Evolutionary conservation across 2,797 vertebrate species (phyloP), one percentile per base, ranked within the genome.

Genomic region (Craterocephalus amniculus): DNA sequence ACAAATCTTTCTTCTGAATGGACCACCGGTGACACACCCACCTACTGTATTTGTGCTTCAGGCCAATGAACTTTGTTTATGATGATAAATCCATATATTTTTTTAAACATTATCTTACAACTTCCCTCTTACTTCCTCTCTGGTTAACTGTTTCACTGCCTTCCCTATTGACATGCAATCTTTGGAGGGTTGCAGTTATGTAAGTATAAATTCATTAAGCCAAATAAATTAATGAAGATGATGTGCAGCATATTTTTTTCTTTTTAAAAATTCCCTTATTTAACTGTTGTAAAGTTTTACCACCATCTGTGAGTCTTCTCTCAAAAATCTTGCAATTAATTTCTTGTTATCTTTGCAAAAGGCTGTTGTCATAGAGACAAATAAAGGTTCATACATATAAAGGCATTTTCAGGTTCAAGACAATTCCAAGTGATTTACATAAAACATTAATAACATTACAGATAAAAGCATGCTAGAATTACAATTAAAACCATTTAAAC

Each of bases 1-100:
- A 79, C 58, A 72, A 54, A 58, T 12, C 6, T 2, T 64, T 67
- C 72, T 55, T 72, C 54, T 74, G 70, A 84, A 75, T 80, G 57
- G 63, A 31, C 38, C 49, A 71, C 36, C 34, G 64, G 34, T 54
- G 6, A 29, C 31, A 62, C 18, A 40, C 34, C 40, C 22, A 43
- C 29, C 48, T 45, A 5, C 22, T 64, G 6, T 74, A 24, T 79
- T 70, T 74, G 63, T 57, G 13, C 65, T 26, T 43, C 24, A 63
- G 32, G 52, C 31, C 27, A 70, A 4, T 72, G 12, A 18, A 66
- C 70, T 78, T n/a, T 27, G 29, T 34, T 62, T 12, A 31, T 6
- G 6, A 31, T 31, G 29, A 31, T 16, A 27, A 31, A 11, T 55
- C 16, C 27, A 55, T 52, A 52, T 27, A 18, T 18, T 31, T 27